Conservation (phyloP, 2,113 vertebrate species). For the Catagonus wagneri region DNA sequence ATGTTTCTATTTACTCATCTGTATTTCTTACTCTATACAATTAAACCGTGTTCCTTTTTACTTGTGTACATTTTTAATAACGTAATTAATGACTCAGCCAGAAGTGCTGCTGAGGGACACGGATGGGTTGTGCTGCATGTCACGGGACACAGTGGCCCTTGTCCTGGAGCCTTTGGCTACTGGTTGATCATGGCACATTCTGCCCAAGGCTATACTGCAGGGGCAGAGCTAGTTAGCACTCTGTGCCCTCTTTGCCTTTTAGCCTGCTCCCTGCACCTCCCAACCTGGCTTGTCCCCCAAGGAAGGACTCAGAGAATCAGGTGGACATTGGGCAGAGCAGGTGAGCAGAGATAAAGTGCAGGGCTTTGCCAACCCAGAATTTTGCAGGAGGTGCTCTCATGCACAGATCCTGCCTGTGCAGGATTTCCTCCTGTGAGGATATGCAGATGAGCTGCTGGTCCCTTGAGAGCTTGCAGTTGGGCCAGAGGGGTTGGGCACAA, state of each 20-base stretch:
- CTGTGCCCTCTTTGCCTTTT: neutral
- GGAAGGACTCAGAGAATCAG: neutral
- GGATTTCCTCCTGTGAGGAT: neutral
- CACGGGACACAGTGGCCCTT: neutral
- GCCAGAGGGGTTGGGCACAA: neutral
- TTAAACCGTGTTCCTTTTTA: slow-evolving; percentile 12
- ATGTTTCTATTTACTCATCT: slow-evolving; percentile 48
- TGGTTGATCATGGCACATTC: neutral
- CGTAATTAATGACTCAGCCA: slow-evolving; percentile 13
- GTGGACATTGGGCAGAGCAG: neutral
- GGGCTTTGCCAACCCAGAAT: neutral
- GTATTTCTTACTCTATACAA: slow-evolving; percentile 54
- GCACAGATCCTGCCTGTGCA: neutral
- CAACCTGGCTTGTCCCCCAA: neutral
- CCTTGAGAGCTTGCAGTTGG: neutral
- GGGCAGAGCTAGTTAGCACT: neutral
- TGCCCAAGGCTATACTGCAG: neutral
- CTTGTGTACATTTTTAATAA: slow-evolving; percentile 54
- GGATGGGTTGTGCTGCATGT: accelerated
- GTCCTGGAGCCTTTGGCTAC: neutral
- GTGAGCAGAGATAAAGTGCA: neutral
- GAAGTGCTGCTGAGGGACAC: neutral
- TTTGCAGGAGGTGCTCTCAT: neutral
- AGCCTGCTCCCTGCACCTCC: neutral
- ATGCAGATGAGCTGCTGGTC: neutral